A percentile compares a stretch with the other conserved stretches of the same genome.
Conservation (phyloP, 2,888 invertebrate genomes). For the Agrenia bidenticulata region DNA sequence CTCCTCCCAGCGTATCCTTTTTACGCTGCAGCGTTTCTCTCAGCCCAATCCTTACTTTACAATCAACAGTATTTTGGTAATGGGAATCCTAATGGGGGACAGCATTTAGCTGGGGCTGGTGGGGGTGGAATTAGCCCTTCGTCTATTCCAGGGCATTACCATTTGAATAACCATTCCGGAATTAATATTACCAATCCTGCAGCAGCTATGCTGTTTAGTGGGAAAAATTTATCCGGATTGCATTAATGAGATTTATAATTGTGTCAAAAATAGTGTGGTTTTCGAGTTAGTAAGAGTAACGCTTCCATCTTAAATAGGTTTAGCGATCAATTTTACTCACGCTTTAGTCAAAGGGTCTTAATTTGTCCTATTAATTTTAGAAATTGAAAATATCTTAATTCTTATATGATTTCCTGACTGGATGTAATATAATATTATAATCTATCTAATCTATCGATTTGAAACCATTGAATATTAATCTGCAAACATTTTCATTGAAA, state of each 20-base stretch:
- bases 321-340: too few species aligned
- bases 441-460: too few species aligned
- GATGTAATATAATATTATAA: too few species aligned
- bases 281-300: too few species aligned
- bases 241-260: background rate
- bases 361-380: too few species aligned
- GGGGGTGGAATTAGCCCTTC: conserved; percentile 24
- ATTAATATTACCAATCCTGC: conserved; percentile 23
- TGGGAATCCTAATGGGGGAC: background rate
- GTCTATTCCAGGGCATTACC: conserved; percentile 14
- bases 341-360: too few species aligned
- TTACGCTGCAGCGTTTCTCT: conserved; percentile 52
- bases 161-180: conserved; percentile 11
- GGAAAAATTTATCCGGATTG: conserved; percentile 16
- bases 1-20: conserved; percentile 49
- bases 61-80: conserved; percentile 42
- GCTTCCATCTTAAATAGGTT: too few species aligned
- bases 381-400: too few species aligned
- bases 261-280: too few species aligned
- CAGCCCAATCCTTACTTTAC: conserved; percentile 51
- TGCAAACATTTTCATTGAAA: too few species aligned
- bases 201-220: conserved; percentile 18
- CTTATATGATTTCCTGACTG: too few species aligned
- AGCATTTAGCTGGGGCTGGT: conserved; percentile 7
- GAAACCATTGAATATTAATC: too few species aligned